Conservation (phyloP, 2,113 vertebrate species). For the Psammodynastes pulverulentus region DNA sequence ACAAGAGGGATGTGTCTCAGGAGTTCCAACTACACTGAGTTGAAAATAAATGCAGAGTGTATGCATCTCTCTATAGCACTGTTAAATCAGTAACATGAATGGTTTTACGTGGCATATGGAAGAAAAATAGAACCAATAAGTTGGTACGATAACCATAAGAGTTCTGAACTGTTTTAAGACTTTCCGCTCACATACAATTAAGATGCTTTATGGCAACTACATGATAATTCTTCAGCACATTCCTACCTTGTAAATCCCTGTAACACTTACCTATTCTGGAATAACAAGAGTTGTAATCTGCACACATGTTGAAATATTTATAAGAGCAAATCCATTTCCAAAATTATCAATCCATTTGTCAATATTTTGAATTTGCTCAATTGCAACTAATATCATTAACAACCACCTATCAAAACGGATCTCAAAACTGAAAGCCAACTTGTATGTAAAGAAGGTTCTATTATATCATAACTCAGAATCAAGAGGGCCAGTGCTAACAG, state of each 20-base stretch:
- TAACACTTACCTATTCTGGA: background rate
- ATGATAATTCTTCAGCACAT: background rate
- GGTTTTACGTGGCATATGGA: background rate
- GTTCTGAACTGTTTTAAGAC: background rate
- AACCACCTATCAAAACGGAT: background rate
- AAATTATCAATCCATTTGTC: background rate
- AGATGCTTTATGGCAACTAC: background rate
- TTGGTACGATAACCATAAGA: background rate
- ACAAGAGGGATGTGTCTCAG: background rate
- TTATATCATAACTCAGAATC: background rate
- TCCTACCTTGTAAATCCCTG: background rate
- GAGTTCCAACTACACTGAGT: background rate
- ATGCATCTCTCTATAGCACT: background rate
- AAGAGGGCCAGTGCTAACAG: background rate
- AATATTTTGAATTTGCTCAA: background rate
- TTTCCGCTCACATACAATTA: background rate
- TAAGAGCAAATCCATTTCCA: background rate
- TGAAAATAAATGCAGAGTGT: background rate
- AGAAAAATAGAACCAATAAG: background rate
- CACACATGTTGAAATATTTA: background rate
- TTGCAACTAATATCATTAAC: background rate
- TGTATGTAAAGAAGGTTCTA: background rate
- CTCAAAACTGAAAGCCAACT: background rate
- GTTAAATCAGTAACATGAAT: background rate
- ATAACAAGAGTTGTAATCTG: background rate